Conservation (phyloP, 2,113 vertebrate species). For the Dicerorhinus sumatrensis region DNA sequence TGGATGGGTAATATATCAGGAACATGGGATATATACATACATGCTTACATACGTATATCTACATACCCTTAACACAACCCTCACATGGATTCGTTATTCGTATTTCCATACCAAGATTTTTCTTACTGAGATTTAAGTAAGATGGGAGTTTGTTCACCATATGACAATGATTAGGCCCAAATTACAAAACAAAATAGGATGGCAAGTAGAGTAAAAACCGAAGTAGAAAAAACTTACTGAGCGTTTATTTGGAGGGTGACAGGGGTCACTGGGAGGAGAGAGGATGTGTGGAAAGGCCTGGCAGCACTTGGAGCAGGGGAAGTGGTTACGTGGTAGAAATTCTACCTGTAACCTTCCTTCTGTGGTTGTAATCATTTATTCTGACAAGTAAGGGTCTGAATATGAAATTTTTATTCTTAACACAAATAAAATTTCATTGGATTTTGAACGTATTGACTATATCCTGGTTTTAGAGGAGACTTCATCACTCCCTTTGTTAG, state of each 20-base stretch:
- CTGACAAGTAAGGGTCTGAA: background rate
- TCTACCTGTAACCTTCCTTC: background rate
- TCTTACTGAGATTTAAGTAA: background rate
- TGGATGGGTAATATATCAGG: background rate
- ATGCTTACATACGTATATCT: rapidly evolving
- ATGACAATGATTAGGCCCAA: background rate
- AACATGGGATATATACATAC: too few species aligned
- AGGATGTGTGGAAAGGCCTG: background rate
- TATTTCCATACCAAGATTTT: background rate
- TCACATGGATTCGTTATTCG: background rate
- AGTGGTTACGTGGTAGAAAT: background rate
- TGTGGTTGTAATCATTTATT: background rate
- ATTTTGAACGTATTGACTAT: background rate
- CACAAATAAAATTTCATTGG: background rate
- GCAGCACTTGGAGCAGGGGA: background rate
- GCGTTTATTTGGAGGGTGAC: background rate
- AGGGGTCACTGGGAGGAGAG: background rate
- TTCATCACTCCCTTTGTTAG: background rate
- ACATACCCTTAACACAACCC: background rate
- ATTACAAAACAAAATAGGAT: background rate
- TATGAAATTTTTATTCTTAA: background rate
- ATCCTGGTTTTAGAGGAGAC: background rate
- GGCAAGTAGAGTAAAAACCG: background rate
- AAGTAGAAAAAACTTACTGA: background rate
- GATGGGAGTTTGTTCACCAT: background rate